These are phyloP conservation scores for Aphidius gifuensis DNA, from an alignment of 1,140 invertebrate species.

Conservation along the genomic window DNA sequence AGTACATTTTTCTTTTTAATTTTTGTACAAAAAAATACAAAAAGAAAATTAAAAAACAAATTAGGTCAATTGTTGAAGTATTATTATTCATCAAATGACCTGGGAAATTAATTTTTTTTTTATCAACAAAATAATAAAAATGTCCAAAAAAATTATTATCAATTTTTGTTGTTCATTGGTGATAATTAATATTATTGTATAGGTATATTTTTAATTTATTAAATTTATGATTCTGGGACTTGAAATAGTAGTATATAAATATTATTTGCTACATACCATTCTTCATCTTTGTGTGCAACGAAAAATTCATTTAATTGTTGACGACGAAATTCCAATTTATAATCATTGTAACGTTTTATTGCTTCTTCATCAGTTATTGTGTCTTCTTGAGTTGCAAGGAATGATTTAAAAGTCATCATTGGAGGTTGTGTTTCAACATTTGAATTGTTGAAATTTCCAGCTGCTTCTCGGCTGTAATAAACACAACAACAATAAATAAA, in stretches of 20 bases:
- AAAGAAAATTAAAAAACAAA: background rate
- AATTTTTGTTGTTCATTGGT: constrained; percentile 20
- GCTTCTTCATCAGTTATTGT: constrained; percentile 96
- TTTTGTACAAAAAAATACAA: background rate
- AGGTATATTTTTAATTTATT: background rate
- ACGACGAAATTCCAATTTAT: constrained; percentile 94
- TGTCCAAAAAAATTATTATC: constrained; percentile 7
- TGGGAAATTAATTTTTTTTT: too few relatives aligned
- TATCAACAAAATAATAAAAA: too few relatives aligned
- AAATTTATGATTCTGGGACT: too few relatives aligned
- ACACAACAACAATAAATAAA: background rate
- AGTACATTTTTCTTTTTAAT: constrained; percentile 15
- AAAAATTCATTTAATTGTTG: constrained; percentile 99
- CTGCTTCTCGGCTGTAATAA: constrained; percentile 43
- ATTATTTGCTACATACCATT: constrained; percentile 78
- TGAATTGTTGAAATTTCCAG: constrained; percentile 52
- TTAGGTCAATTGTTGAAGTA: too few relatives aligned
- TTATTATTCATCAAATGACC: too few relatives aligned
- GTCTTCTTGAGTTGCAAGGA: constrained; percentile 94
- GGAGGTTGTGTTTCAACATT: constrained; percentile 77
- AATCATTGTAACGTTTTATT: constrained; percentile 96
- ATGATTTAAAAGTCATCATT: constrained; percentile 97
- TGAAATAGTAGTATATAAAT: too few relatives aligned
- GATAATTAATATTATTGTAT: background rate
- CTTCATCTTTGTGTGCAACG: constrained; percentile 97